Evolutionary conservation across 2,797 vertebrate genomes (phyloP).

Genomic region (Hapalemur alaotrensis): DNA sequence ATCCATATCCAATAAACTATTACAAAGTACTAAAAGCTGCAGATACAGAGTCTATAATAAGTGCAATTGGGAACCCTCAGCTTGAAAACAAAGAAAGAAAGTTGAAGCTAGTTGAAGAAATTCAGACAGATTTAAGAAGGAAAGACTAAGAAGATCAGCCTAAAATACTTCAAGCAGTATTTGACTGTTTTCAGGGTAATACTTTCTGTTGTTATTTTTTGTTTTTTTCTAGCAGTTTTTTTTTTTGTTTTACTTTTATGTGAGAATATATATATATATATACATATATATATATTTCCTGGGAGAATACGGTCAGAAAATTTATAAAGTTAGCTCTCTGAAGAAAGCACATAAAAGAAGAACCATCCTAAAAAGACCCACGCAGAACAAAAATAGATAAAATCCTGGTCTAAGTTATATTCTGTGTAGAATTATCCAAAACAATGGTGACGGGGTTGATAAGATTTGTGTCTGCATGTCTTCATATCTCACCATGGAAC

Average conservation of each 20-base stretch:
- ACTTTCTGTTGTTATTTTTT: not conserved
- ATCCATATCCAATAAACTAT: not conserved
- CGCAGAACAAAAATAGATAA: not conserved
- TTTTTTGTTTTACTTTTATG: constrained; percentile 6
- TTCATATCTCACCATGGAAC: not conserved
- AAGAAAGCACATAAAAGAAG: not conserved
- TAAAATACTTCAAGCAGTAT: not conserved
- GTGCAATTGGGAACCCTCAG: constrained; percentile 11
- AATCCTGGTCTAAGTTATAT: not conserved
- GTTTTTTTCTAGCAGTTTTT: not conserved
- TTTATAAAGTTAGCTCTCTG: not conserved
- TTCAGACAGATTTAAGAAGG: constrained; percentile 36
- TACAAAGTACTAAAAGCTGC: not conserved
- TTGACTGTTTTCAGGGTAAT: not conserved
- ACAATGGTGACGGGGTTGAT: not conserved
- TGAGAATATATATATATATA: not conserved
- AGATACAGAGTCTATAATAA: not conserved
- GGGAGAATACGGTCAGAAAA: not conserved
- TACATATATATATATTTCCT: not conserved
- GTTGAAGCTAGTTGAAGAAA: not conserved
- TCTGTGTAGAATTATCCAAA: not conserved
- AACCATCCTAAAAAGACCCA: not conserved
- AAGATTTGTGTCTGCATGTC: not conserved
- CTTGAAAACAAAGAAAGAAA: constrained; percentile 1
- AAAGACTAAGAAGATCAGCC: not conserved